Percentiles rank a stretch among this genome's conserved stretches.
These are phyloP conservation scores for Chrysina gloriosa DNA, from an alignment of 2,888 invertebrate species.

Conservation along the genomic window DNA sequence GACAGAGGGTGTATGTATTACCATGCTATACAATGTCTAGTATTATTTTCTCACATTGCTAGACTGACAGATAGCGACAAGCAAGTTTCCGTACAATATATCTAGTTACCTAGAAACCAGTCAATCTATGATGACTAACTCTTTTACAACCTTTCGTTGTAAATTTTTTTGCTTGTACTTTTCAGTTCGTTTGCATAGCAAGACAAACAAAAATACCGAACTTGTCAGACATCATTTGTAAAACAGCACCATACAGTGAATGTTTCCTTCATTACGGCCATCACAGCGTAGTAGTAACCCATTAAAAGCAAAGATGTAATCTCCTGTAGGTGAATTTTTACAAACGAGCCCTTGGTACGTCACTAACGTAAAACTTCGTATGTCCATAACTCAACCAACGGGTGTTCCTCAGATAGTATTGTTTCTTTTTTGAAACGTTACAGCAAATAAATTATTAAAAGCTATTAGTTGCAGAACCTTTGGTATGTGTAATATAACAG, in stretches of 20 bases:
- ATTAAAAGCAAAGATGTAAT: slow-evolving; percentile 28
- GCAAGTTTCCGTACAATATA: neutral
- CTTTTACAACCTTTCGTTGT: neutral
- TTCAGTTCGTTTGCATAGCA: neutral
- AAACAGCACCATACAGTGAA: slow-evolving; percentile 6
- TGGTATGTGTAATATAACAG: slow-evolving; percentile 14
- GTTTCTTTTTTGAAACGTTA: slow-evolving; percentile 17
- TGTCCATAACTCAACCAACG: slow-evolving; percentile 25
- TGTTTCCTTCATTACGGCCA: slow-evolving; percentile 9
- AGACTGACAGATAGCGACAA: too few relatives aligned
- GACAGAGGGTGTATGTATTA: too few relatives aligned
- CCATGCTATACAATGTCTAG: too few relatives aligned
- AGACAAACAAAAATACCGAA: neutral
- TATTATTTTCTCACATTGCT: too few relatives aligned
- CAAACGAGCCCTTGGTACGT: slow-evolving; percentile 8
- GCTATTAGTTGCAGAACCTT: slow-evolving; percentile 15
- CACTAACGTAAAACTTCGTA: slow-evolving; percentile 1
- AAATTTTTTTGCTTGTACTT: neutral
- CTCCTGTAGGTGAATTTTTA: slow-evolving; percentile 1
- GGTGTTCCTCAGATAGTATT: slow-evolving; percentile 18
- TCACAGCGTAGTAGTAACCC: neutral
- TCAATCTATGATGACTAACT: neutral
- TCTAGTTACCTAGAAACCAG: neutral
- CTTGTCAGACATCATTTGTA: slow-evolving; percentile 15
- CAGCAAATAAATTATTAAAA: slow-evolving; percentile 25